Evolutionary conservation across 2,888 invertebrate species (phyloP).

Genomic region (Ceramica pisi): DNA sequence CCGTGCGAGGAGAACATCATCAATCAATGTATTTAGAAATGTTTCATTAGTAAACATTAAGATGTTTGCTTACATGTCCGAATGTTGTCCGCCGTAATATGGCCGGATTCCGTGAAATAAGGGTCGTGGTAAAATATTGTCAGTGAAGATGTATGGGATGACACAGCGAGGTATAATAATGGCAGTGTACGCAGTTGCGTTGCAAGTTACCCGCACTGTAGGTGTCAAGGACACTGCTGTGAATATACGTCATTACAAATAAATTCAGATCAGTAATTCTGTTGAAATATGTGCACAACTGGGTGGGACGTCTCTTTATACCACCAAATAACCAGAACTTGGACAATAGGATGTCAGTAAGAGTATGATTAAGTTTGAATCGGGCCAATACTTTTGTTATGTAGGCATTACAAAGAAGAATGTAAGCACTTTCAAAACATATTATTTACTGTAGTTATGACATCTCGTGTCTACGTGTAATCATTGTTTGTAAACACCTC

Average conservation of each 20-base stretch:
- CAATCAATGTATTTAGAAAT: conserved; percentile 90
- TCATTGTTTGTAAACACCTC: background rate
- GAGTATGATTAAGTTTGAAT: conserved; percentile 77
- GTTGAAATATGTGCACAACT: conserved; percentile 67
- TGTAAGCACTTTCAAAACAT: background rate
- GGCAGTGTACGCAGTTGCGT: conserved; percentile 69
- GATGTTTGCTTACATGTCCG: conserved; percentile 90
- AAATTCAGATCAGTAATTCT: conserved; percentile 72
- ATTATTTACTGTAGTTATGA: background rate
- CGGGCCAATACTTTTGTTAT: conserved; percentile 37
- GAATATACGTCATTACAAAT: conserved; percentile 78
- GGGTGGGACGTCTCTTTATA: conserved; percentile 66
- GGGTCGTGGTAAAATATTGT: conserved; percentile 82
- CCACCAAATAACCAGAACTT: conserved; percentile 63
- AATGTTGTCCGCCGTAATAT: conserved; percentile 85
- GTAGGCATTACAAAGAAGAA: background rate
- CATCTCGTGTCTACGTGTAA: background rate
- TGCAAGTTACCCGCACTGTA: conserved; percentile 75
- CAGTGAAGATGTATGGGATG: conserved; percentile 79
- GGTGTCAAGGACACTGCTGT: conserved; percentile 81
- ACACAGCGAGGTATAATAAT: conserved; percentile 77
- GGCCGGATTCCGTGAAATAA: conserved; percentile 86
- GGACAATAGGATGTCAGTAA: conserved; percentile 66
- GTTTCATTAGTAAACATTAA: conserved; percentile 91
- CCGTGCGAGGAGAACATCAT: conserved; percentile 84